Evolutionary conservation across 2,888 invertebrate genomes (phyloP).

Genomic region (Drosophila mercatorum): DNA sequence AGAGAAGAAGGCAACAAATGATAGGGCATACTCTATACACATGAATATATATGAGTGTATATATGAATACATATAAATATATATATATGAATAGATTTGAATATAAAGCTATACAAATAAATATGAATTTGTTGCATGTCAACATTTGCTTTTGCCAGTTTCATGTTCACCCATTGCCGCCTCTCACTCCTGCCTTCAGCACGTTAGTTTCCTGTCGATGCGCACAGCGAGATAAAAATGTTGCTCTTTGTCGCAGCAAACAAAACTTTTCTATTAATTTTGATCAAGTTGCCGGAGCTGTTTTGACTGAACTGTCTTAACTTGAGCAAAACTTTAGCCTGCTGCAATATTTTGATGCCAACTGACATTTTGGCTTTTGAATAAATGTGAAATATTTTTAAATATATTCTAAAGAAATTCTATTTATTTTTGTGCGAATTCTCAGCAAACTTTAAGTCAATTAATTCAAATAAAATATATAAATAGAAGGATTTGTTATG

Average conservation of each 20-base stretch:
- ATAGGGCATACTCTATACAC: not conserved
- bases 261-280: constrained; percentile 12
- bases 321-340: not conserved
- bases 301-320: not conserved
- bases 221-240: constrained; percentile 10
- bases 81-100: not conserved
- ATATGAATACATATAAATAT: no score
- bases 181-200: not conserved
- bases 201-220: constrained; percentile 13
- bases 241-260: not conserved
- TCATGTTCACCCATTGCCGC: not conserved
- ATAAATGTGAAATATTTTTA: not conserved
- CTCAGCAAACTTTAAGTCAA: not conserved
- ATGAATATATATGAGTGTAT: no score
- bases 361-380: not conserved
- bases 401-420: not conserved
- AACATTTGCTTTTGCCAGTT: no score
- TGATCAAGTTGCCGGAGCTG: not conserved
- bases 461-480: not conserved
- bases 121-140: no score
- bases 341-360: not conserved
- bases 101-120: no score
- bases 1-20: not conserved
- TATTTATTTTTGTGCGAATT: not conserved
- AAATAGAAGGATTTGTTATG: not conserved